These are phyloP conservation scores for Coenonympha arcania DNA, from an alignment of 2,888 invertebrate genomes.

Conservation along the genomic window DNA sequence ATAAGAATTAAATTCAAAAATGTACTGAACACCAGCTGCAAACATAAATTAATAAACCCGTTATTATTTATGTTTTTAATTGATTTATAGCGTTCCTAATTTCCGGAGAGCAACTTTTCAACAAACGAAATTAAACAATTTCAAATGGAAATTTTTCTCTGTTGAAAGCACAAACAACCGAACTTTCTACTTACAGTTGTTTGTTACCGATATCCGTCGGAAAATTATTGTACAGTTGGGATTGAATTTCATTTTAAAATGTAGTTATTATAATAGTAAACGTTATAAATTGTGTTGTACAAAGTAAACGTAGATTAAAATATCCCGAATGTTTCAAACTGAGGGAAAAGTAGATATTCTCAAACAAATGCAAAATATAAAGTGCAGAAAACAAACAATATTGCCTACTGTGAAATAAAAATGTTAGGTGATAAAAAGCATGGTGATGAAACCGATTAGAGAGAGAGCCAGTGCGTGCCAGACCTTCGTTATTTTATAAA, in stretches of 20 bases:
- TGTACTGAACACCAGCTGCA: not conserved
- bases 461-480: too few relatives aligned
- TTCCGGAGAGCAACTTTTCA: conserved; percentile 31
- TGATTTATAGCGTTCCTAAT: conserved; percentile 31
- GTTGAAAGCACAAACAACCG: conserved; percentile 46
- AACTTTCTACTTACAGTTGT: conserved; percentile 56
- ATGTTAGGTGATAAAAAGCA: too few relatives aligned
- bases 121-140: conserved; percentile 10
- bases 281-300: not conserved
- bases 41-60: not conserved
- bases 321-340: too few relatives aligned
- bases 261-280: not conserved
- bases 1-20: too few relatives aligned
- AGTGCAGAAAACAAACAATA: too few relatives aligned
- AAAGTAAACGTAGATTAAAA: too few relatives aligned
- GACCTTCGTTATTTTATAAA: too few relatives aligned
- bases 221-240: conserved; percentile 5
- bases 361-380: too few relatives aligned
- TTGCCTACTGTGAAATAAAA: too few relatives aligned
- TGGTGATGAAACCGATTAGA: too few relatives aligned
- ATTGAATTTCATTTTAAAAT: not conserved
- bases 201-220: conserved; percentile 30
- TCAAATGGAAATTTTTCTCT: conserved; percentile 14
- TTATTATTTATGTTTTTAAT: conserved; percentile 13
- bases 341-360: too few relatives aligned